Evolutionary conservation across 2,113 vertebrate species (phyloP), one percentile per base, ranked within the genome.

Genomic region (Dipodomys spectabilis): DNA sequence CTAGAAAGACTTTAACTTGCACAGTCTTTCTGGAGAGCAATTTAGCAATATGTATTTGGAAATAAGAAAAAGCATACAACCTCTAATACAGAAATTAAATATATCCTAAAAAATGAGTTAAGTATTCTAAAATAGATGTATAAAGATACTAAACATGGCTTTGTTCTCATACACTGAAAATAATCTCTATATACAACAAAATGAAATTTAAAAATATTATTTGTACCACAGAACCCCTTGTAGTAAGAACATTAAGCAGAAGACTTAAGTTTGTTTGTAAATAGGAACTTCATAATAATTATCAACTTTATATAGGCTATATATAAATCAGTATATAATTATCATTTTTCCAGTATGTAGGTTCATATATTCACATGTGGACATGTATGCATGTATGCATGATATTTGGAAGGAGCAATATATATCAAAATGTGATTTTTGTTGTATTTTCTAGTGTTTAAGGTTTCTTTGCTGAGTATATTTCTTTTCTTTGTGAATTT

Each of bases 361-460:
- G 12, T 23, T 62, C 13, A 32, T 49, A 35, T 16, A 49, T 2
- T n/a, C 7, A 64, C 28, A 32, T 45, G 13, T 30, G 7, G 4
- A 20, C 10, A 68, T 27, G 19, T 16, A 57, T 57, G 32, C 60
- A 67, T 57, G 49, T 30, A 71, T 32, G 65, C 39, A 44, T 11
- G 16, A 78, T 75, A 92, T 82, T 68, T 73, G 71, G 20, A 62
- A 88, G 60, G 9, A 90, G 19, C 2, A 30, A 45, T 27, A 75
- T 22, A 39, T 28, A 80, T 20, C 67, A 72, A 92, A 93, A 92
- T 67, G 25, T 83, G 68, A 78, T 89, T 64, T 90, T 80, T 90
- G 62, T 82, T 44, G 20, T 16, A 23, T 71, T 95, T 92, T 82
- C 28, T 83, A 9, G 65, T 79, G 39, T 73, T 28, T 32, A 35